Percentiles rank a stretch among this genome's conserved stretches.
Conservation (phyloP, 1,140 invertebrate genomes). For the Ectropis grisescens region DNA sequence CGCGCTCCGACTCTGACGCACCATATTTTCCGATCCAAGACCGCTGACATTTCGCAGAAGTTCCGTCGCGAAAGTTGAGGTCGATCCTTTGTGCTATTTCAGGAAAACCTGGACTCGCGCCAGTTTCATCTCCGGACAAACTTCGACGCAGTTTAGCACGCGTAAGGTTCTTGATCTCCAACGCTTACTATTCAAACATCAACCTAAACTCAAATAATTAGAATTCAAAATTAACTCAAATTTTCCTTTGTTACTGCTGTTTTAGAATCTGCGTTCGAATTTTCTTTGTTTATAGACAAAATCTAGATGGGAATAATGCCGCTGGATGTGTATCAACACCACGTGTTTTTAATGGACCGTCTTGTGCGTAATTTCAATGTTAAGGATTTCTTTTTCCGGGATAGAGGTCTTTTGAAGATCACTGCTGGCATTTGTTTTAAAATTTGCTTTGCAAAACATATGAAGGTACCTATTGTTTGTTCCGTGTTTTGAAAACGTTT, state of each 20-base stretch:
- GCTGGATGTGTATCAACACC: slow-evolving; percentile 3
- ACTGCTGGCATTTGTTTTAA: too few relatives aligned
- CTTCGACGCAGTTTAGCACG: slow-evolving; percentile 41
- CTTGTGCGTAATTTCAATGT: slow-evolving; percentile 3
- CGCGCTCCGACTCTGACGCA: slow-evolving; percentile 31
- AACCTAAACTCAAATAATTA: not conserved
- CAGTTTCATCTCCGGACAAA: too few relatives aligned
- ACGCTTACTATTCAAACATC: too few relatives aligned
- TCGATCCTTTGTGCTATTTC: slow-evolving; percentile 67
- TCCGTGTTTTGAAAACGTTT: too few relatives aligned
- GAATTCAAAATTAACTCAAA: slow-evolving; percentile 2
- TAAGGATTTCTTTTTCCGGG: too few relatives aligned
- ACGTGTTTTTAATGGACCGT: slow-evolving; percentile 1
- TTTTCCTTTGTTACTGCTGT: slow-evolving; percentile 4
- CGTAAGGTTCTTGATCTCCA: slow-evolving; percentile 31
- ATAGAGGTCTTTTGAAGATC: too few relatives aligned
- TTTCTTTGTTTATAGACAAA: slow-evolving; percentile 37
- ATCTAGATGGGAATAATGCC: slow-evolving; percentile 21
- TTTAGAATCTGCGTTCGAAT: slow-evolving; percentile 9
- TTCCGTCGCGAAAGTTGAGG: slow-evolving; percentile 50
- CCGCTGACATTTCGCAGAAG: slow-evolving; percentile 54
- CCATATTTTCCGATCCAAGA: slow-evolving; percentile 44
- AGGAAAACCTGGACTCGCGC: slow-evolving; percentile 51
- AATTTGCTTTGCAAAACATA: too few relatives aligned
- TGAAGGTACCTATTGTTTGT: too few relatives aligned